These are phyloP conservation scores for Chelmon rostratus DNA, from an alignment of 2,797 vertebrate genomes.

Conservation along the genomic window DNA sequence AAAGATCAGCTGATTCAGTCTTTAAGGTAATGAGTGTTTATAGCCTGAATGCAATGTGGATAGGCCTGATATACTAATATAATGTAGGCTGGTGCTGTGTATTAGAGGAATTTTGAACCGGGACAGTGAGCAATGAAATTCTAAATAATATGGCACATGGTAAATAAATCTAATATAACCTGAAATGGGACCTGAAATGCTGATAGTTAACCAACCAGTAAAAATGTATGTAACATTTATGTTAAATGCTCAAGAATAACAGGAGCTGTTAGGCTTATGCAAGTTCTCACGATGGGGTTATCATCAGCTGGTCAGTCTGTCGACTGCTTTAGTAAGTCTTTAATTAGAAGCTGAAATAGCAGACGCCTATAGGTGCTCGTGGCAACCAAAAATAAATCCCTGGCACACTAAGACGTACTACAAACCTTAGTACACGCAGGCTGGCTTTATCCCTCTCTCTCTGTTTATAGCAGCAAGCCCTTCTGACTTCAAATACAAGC, in stretches of 20 bases:
- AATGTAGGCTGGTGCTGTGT: background rate
- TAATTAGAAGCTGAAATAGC: slow-evolving; percentile 56
- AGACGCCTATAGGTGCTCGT: slow-evolving; percentile 54
- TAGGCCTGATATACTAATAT: background rate
- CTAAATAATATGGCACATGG: background rate
- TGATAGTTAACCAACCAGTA: background rate
- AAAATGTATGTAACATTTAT: background rate
- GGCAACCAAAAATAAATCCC: slow-evolving; percentile 51
- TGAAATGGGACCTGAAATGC: background rate
- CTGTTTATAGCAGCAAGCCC: slow-evolving; percentile 10
- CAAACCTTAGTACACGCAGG: slow-evolving; percentile 20
- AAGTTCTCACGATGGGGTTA: slow-evolving; percentile 46
- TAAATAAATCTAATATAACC: background rate
- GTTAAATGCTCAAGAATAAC: background rate
- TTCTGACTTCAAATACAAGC: background rate
- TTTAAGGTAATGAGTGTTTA: background rate
- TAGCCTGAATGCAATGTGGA: background rate
- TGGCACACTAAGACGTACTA: slow-evolving; percentile 37
- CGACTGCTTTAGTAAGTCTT: slow-evolving; percentile 53
- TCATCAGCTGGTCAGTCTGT: slow-evolving; percentile 32
- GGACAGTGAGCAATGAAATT: background rate
- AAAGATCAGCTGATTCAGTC: background rate
- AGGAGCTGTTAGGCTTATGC: slow-evolving; percentile 28
- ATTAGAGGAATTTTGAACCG: background rate
- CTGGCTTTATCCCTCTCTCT: background rate